Percentiles rank a stretch among this genome's conserved stretches.
These are phyloP conservation scores for Sylvilagus floridanus DNA, from an alignment of 2,797 vertebrate genomes.

Conservation along the genomic window DNA sequence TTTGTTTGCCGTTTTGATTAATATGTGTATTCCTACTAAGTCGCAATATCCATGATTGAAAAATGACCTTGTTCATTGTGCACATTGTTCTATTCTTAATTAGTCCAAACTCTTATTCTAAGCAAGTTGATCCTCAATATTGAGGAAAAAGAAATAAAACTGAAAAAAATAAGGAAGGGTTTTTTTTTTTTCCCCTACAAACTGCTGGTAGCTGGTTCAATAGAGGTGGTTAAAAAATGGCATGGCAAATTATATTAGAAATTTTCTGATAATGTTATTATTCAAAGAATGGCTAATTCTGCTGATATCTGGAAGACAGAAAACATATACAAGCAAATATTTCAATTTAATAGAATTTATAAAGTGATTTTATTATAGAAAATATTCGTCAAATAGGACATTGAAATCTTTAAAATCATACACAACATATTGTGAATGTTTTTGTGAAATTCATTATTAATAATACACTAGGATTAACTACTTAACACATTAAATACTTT, in stretches of 20 bases:
- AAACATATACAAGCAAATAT: neutral
- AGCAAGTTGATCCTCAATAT: neutral
- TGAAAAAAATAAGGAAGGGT: neutral
- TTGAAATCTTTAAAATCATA: neutral
- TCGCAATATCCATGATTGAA: neutral
- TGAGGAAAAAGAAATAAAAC: neutral
- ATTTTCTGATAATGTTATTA: neutral
- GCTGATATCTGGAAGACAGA: neutral
- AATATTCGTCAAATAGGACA: neutral
- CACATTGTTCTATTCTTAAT: neutral
- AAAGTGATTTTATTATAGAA: slow-evolving; percentile 38
- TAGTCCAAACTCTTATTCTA: neutral
- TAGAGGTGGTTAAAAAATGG: neutral
- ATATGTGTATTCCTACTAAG: neutral
- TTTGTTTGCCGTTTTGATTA: neutral
- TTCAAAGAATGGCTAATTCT: neutral
- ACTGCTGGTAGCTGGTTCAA: neutral
- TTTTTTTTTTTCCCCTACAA: neutral
- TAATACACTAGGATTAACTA: slow-evolving; percentile 20
- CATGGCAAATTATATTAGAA: neutral
- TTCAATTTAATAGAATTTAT: neutral
- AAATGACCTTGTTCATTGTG: neutral
- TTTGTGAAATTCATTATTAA: neutral
- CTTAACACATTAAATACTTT: slow-evolving; percentile 31
- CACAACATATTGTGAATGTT: neutral